Evolutionary conservation across 2,888 invertebrate genomes (phyloP).

Genomic region (Scotopteryx bipunctaria): DNA sequence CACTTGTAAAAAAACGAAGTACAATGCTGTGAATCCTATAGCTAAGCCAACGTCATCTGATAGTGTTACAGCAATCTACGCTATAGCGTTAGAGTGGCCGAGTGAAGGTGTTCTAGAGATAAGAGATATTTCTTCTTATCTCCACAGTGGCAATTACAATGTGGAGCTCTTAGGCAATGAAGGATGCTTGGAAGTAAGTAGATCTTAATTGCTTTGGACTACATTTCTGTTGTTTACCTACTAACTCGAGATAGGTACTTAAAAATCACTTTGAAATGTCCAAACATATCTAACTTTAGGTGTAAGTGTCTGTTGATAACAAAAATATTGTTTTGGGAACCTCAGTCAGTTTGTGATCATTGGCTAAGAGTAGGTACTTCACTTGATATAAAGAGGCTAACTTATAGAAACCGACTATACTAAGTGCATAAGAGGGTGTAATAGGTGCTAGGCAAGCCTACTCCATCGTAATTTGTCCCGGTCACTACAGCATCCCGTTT

Average conservation of each 20-base stretch:
- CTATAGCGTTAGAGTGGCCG: constrained; percentile 88
- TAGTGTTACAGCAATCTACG: constrained; percentile 82
- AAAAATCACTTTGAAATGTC: neutral
- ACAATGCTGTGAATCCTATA: constrained; percentile 51
- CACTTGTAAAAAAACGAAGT: constrained; percentile 65
- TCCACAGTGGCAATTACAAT: constrained; percentile 51
- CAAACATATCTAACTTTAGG: no score
- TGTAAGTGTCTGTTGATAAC: no score
- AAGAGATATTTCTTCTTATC: constrained; percentile 47
- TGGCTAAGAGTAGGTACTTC: no score
- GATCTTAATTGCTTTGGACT: constrained; percentile 9
- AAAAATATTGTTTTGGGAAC: no score
- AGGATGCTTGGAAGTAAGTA: constrained; percentile 55
- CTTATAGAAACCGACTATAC: no score
- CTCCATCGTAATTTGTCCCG: no score
- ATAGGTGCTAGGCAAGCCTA: no score
- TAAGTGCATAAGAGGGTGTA: no score
- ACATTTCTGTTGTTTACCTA: neutral
- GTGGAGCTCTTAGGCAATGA: constrained; percentile 58
- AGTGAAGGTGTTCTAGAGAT: constrained; percentile 70
- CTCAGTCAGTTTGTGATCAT: no score
- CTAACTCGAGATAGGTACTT: no score
- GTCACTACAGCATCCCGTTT: no score
- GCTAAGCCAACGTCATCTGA: constrained; percentile 43
- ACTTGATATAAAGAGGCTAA: no score